Evolutionary conservation across 2,797 vertebrate genomes (phyloP).

Genomic region (Chiroxiphia lanceolata): DNA sequence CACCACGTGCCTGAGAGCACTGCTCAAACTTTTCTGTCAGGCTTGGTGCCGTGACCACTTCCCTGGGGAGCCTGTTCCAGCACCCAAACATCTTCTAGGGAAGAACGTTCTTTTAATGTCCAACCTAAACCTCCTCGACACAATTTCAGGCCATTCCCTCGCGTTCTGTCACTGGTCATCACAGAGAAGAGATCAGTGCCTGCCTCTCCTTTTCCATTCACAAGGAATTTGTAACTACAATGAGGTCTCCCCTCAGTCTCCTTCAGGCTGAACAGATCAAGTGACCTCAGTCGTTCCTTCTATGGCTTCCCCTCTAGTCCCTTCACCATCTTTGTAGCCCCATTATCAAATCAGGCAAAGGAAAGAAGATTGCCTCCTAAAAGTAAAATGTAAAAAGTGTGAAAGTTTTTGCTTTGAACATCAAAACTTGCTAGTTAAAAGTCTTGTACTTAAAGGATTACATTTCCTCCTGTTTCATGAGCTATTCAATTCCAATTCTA

Average conservation of each 20-base stretch:
- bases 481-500: background rate
- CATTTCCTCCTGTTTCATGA: background rate
- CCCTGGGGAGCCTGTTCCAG: background rate
- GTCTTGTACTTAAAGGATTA: background rate
- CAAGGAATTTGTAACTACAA: fast-evolving
- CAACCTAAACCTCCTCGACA: background rate
- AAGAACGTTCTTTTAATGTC: background rate
- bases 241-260: background rate
- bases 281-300: background rate
- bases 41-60: background rate
- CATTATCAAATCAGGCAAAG: background rate
- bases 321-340: background rate
- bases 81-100: fast-evolving
- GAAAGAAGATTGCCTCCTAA: background rate
- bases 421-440: background rate
- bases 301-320: background rate
- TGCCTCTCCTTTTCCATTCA: background rate
- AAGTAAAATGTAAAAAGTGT: background rate
- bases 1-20: background rate
- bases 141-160: background rate
- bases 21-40: background rate
- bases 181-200: background rate
- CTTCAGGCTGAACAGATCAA: background rate
- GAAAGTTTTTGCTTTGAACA: background rate
- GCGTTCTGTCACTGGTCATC: background rate